Base-by-base conservation (phyloP, 2,888 invertebrate genomes). In the Eupithecia inturbata region DNA sequence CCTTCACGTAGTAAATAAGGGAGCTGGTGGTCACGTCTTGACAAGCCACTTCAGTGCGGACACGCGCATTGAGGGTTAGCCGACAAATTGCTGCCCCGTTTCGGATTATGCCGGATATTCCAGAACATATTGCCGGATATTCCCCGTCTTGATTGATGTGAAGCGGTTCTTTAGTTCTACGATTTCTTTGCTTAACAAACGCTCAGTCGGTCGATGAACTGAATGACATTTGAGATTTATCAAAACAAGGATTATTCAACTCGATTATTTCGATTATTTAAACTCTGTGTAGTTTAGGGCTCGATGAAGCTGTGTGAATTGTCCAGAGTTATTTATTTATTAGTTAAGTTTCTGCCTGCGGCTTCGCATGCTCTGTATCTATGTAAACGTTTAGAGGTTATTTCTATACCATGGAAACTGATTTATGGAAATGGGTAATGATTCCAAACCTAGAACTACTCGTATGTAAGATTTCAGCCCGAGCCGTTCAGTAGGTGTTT, bases 81-180 rank as follows among this genome's bases (percentile, higher is more conserved):
- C 80, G 84, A 86, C 83, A 88, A 87, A 88, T 88, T 86, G 86
- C 84, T 80, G 72, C 80, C 78, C 74, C 79, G 73, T 76, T 81
- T 80, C 77, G 83, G 86, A 87, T 88, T 87, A 88, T 84, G 82
- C 83, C 82, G 85, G 84, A 86, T 85, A 83, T 81, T 78, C 83
- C 71, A 74, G 79, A 84, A 87, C 85, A 85, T 87, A 88, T 87
- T 85, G 79, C 83, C 78, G 73, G 84, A 81, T 80, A 84, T 84
- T 85, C 81, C 79, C 79, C 78, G 77, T 78, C 72, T 79, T 80
- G 82, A 83, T 79, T 76, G 82, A 85, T 85, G 82, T 72, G 76
- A 62, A 66, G 64, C 68, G 71, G 45, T 68, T 64, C 49, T 41
- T 68, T 64, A 68, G 68, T 57, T 45, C 62, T 64, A 31, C 64